Evolutionary conservation across 2,888 invertebrate species (phyloP).

Genomic region (Laothoe populi): DNA sequence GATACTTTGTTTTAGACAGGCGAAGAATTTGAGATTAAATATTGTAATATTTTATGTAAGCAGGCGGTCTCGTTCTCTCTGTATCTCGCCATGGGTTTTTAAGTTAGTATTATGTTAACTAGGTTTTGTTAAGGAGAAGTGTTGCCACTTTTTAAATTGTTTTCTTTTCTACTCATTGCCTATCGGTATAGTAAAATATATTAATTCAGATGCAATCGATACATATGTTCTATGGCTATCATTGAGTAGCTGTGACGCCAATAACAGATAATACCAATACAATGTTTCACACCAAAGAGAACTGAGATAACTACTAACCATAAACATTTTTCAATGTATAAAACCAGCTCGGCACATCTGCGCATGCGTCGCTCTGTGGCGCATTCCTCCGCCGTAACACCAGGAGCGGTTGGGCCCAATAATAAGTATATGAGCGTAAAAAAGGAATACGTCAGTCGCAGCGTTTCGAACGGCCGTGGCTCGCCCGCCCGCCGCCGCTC

Average conservation of each 20-base stretch:
- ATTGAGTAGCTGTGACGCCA: not conserved
- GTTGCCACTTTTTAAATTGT: too few species aligned
- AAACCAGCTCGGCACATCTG: constrained; percentile 61
- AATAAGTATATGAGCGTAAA: constrained; percentile 82
- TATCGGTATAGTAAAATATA: too few species aligned
- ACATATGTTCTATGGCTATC: too few species aligned
- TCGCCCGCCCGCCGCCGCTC: constrained; percentile 40
- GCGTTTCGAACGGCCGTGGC: constrained; percentile 70
- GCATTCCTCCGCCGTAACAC: constrained; percentile 83
- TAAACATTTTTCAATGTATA: not conserved
- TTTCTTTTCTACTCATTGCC: too few species aligned
- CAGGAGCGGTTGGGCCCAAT: constrained; percentile 82
- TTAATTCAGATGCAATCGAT: too few species aligned
- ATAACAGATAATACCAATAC: not conserved
- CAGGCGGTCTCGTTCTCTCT: not conserved
- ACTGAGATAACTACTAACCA: not conserved
- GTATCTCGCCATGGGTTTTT: too few species aligned
- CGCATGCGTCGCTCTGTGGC: constrained; percentile 60
- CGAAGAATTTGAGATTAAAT: constrained; percentile 24
- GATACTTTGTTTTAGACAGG: constrained; percentile 26
- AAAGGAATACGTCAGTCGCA: constrained; percentile 77
- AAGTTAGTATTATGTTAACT: too few species aligned
- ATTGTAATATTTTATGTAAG: constrained; percentile 2
- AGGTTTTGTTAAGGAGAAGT: too few species aligned
- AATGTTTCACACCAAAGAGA: not conserved